Base-by-base conservation (phyloP, 2,888 invertebrate genomes). In the Steinernema scapterisci region DNA sequence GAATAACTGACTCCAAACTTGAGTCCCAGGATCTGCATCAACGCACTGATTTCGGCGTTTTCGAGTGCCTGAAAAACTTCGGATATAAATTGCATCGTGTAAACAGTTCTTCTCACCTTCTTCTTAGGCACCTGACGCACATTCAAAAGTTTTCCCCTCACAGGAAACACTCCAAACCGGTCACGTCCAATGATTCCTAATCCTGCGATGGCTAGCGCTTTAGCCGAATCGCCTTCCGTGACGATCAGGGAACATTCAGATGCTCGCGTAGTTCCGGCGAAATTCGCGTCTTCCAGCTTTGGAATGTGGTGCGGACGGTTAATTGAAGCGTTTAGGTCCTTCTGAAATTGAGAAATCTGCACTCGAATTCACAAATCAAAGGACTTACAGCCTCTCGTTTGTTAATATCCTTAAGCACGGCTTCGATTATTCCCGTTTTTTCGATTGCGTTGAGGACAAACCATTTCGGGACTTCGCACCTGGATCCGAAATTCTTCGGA, bases 161-260 rank as follows among this genome's bases (percentile, higher is more conserved):
- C 70, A 0, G 83, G 83, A 27, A 82, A 83, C 0, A 83, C 82
- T 1, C 83, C 81, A 73, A 72, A 83, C 3, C 51, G 72, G 13
- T 82, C 79, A 1, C 83, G 77, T 0, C 82, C 82, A 1, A 81
- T 70, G 16, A 81, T 76, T 82, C 94, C 93, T 31, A 99, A 91
- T 54, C 97, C 99, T 5, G 96, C 94, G 38, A 97, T 95, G 88
- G 96, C 97, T 89, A 97, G 91, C 0, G 96, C 92, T 88, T 99
- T 99, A 88, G 97, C 97, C 88, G 97, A 99, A 90, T 99, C 97
- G 92, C 99, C 99, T 79, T 99, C 99, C 70, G 99, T 99, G 31
- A 99, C 91, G 84, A 99, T 97, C 9, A 99, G 91, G 0, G 97
- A 97, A 88, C 99, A 99, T 25, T 79, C 56, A 1, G 73, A 38